These are phyloP conservation scores for Sarcophaga caerulescens DNA, from an alignment of 2,888 invertebrate species.

Conservation along the genomic window DNA sequence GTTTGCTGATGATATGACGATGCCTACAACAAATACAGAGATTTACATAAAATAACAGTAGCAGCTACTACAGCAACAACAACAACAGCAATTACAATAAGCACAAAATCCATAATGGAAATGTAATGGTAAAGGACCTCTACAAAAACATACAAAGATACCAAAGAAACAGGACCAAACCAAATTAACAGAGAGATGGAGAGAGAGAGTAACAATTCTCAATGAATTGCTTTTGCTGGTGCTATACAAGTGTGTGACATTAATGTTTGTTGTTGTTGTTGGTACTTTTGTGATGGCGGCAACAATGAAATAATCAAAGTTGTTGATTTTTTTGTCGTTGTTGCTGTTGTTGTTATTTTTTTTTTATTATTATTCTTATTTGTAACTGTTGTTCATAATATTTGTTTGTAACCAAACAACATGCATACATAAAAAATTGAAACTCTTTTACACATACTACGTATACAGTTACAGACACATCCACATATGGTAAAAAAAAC, in stretches of 20 bases:
- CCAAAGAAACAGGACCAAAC: not conserved
- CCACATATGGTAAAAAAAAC: not conserved
- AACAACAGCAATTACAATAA: constrained; percentile 15
- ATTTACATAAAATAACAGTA: constrained; percentile 23
- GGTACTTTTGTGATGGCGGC: not conserved
- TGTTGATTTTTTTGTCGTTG: constrained; percentile 11
- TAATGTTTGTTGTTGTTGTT: constrained; percentile 38
- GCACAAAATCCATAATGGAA: constrained; percentile 42
- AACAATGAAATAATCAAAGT: constrained; percentile 23
- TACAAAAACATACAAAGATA: constrained; percentile 12
- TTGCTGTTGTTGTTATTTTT: not conserved
- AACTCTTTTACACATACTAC: not conserved
- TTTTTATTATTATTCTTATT: not conserved
- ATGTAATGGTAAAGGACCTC: constrained; percentile 31
- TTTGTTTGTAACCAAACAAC: constrained; percentile 16
- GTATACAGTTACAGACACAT: not conserved
- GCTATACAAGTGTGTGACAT: constrained; percentile 10
- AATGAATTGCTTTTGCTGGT: not conserved
- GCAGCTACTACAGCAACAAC: not conserved
- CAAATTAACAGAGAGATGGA: not conserved
- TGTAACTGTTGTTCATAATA: constrained; percentile 6
- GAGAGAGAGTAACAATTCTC: constrained; percentile 3
- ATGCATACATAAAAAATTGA: constrained; percentile 16
- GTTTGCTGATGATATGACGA: constrained; percentile 24
- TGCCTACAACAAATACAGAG: constrained; percentile 18